Conservation (phyloP, 2,797 vertebrate species). For the Hemibagrus guttatus region DNA sequence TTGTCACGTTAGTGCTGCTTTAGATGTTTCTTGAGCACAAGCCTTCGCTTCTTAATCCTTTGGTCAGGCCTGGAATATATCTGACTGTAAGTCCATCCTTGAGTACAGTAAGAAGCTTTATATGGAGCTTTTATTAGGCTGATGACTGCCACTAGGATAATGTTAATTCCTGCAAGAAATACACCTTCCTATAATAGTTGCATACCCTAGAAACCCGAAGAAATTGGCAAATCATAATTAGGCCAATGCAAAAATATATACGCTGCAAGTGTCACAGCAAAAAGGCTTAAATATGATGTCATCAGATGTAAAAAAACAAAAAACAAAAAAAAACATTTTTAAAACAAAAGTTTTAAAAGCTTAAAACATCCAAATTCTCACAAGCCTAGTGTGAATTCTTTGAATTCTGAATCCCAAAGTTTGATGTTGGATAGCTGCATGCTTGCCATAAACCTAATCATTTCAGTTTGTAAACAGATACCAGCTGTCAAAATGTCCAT, state of each 20-base stretch:
- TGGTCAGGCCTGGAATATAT: conserved; percentile 12
- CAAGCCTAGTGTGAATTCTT: neutral
- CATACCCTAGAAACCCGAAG: neutral
- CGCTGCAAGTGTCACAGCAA: neutral
- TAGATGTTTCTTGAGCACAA: neutral
- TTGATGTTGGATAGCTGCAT: neutral
- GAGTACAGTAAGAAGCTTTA: conserved; percentile 3
- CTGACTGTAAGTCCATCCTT: neutral
- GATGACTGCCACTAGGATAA: neutral
- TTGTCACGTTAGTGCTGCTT: neutral
- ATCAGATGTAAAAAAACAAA: neutral
- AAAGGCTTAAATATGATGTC: neutral
- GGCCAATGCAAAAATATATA: neutral
- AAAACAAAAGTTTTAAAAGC: neutral
- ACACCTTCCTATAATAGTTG: neutral
- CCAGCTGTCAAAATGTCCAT: neutral
- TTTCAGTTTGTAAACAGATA: neutral
- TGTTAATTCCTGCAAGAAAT: neutral
- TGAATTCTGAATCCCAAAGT: neutral
- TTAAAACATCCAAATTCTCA: neutral
- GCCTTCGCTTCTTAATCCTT: neutral
- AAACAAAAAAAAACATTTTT: too few species aligned
- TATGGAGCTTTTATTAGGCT: neutral
- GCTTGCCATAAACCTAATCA: neutral
- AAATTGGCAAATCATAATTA: neutral